A percentile compares a stretch with the other conserved stretches of the same genome.
phyloP scores from a whole-genome alignment of 2,113 vertebrate species.

The Phyllostomus discolor region DNA sequence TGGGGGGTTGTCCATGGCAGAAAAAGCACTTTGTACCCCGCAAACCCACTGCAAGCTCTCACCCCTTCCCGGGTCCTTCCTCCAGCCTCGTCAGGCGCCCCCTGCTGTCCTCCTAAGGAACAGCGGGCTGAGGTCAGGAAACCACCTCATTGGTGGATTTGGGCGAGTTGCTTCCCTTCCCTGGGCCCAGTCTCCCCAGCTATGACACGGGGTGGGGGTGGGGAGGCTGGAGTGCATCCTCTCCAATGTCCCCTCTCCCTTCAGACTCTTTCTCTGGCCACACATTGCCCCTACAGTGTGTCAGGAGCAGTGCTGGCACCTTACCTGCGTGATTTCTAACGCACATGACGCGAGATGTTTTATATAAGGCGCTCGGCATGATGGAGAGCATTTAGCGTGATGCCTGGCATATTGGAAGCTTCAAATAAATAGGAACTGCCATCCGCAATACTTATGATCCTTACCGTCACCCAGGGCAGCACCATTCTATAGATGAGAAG shows the following conservation, averaged over 20 bases:
- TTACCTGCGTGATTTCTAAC: not conserved
- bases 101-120: not conserved
- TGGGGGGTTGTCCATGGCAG: not conserved
- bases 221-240: not conserved
- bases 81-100: not conserved
- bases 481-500: not conserved
- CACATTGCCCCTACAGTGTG: not conserved
- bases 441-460: not conserved
- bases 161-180: not conserved
- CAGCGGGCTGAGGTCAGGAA: not conserved
- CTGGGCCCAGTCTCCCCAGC: not conserved
- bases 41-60: not conserved
- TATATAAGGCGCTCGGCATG: not conserved
- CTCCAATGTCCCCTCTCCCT: not conserved
- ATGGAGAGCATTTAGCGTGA: not conserved
- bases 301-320: not conserved
- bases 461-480: not conserved
- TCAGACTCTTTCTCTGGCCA: not conserved
- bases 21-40: not conserved
- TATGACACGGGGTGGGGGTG: accelerated
- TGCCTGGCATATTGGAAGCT: not conserved
- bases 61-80: not conserved
- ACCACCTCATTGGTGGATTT: not conserved
- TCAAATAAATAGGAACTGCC: not conserved
- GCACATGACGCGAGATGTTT: not conserved